Evolutionary conservation across 2,113 vertebrate species (phyloP), one percentile per base, ranked within the genome.

Genomic region (Litocranius walleri): DNA sequence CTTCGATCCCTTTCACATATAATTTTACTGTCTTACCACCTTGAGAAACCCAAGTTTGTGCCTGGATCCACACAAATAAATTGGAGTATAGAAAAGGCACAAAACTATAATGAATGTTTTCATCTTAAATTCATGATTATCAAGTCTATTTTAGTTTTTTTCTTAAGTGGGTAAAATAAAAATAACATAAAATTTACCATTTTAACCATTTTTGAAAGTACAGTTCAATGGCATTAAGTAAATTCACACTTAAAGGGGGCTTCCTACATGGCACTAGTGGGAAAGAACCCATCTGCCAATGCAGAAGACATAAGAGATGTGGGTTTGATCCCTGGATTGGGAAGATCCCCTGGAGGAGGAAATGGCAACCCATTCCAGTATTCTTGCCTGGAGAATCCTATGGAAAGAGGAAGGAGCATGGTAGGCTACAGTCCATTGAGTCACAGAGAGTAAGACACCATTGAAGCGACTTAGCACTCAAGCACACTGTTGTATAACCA

Each of bases 91-190:
- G 54, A 59, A 92, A 91, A 80, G 27, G 80, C 43, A 83, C 9
- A 91, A 97, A 94, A 89, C 13, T 14, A 33, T n/a, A 90, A 88
- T 91, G 33, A 85, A 84, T 84, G 29, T 8, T 80, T 78, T 96
- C 19, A 67, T 15, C 21, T 64, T 97, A 89, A 40, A 86, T 95
- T 89, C 10, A 54, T 83, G 10, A 80, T 40, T n/a, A 45, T 14
- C 48, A 57, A 77, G 5, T 96, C 27, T 91, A 71, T 48, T 85
- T 80, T 23, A 54, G 82, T 86, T 83, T 54, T 84, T 82, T 85
- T 64, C 91, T 67, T 8, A 90, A 96, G 80, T 52, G 54, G 9
- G 16, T 78, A 71, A 71, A 94, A 84, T 92, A 87, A 54, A 67
- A 0, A 50, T 50, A 83, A 62, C 13, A 74, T 83, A 95, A 91